Percentiles rank a stretch among this genome's conserved stretches.
These are phyloP conservation scores for Cyprinodon tularosa DNA, from an alignment of 2,113 vertebrate genomes.

Conservation along the genomic window DNA sequence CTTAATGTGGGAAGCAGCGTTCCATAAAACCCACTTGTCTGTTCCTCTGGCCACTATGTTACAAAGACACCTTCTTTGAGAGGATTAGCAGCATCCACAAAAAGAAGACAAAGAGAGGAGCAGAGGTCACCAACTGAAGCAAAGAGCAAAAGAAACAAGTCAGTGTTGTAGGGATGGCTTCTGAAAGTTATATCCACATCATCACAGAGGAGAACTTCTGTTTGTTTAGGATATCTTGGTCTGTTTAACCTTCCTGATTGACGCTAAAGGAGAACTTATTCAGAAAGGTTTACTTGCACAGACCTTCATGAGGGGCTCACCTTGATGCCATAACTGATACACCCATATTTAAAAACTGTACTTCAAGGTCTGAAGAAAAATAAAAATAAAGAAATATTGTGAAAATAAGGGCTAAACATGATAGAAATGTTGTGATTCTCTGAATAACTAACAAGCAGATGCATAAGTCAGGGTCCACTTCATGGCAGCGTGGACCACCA, in stretches of 20 bases:
- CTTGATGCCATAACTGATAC: constrained; percentile 58
- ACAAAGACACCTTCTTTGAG: constrained; percentile 65
- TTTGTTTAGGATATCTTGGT: constrained; percentile 62
- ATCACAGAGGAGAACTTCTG: constrained; percentile 26
- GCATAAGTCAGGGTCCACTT: constrained; percentile 6
- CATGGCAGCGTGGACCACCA: constrained; percentile 15
- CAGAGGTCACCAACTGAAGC: constrained; percentile 44
- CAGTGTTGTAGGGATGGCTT: constrained; percentile 53
- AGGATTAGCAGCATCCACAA: constrained; percentile 61
- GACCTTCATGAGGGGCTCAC: constrained; percentile 24
- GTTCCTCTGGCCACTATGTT: constrained; percentile 47
- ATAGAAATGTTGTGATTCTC: constrained; percentile 41
- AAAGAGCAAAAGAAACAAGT: constrained; percentile 41
- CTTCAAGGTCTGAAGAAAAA: constrained; percentile 59
- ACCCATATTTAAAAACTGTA: constrained; percentile 23
- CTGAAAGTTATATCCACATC: constrained; percentile 51
- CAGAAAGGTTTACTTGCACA: constrained; percentile 41
- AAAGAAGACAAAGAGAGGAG: constrained; percentile 32
- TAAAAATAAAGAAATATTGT: constrained; percentile 51
- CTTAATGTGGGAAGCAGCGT: constrained; percentile 67
- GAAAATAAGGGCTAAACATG: constrained; percentile 34
- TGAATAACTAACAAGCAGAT: constrained; percentile 42
- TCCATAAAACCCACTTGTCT: constrained; percentile 55
- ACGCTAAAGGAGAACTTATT: constrained; percentile 31
- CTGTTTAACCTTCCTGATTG: constrained; percentile 53